These are phyloP conservation scores for Cryptophagus acutangulus DNA, from an alignment of 2,888 invertebrate species.

Conservation along the genomic window DNA sequence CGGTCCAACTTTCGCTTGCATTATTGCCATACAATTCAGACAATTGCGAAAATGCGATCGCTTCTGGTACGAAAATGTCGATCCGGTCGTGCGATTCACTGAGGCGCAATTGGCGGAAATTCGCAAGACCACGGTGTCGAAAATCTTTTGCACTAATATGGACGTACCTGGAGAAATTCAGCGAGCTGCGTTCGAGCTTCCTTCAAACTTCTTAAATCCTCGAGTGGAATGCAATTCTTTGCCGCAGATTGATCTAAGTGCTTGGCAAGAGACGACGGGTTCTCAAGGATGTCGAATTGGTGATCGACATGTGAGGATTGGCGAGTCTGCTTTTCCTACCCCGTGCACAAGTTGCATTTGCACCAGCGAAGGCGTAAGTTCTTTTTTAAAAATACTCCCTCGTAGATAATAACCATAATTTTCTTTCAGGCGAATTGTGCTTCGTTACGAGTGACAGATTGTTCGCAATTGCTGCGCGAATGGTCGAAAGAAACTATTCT, in stretches of 20 bases:
- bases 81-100: slow-evolving; percentile 71
- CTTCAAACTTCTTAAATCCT: slow-evolving; percentile 87
- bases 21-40: slow-evolving; percentile 91
- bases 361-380: slow-evolving; percentile 77
- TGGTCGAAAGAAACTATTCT: slow-evolving; percentile 78
- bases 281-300: slow-evolving; percentile 77
- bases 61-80: slow-evolving; percentile 92
- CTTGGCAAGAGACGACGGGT: slow-evolving; percentile 70
- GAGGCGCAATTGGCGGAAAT: slow-evolving; percentile 85
- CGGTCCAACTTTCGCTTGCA: slow-evolving; percentile 91
- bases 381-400: slow-evolving; percentile 3
- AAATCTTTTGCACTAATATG: slow-evolving; percentile 84
- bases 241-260: slow-evolving; percentile 73
- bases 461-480: slow-evolving; percentile 74
- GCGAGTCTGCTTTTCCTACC: slow-evolving; percentile 81
- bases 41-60: slow-evolving; percentile 89
- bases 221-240: slow-evolving; percentile 78
- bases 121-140: slow-evolving; percentile 77
- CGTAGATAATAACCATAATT: slow-evolving; percentile 6
- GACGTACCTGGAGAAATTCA: slow-evolving; percentile 83
- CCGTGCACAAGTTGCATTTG: slow-evolving; percentile 89
- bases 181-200: slow-evolving; percentile 83
- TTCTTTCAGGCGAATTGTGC: slow-evolving; percentile 78
- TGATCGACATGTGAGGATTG: slow-evolving; percentile 70
- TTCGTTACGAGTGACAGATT: slow-evolving; percentile 81